A percentile compares a stretch with the other conserved stretches of the same genome.
Conservation (phyloP, 2,797 vertebrate genomes). For the Paedocypris micromegethes region DNA sequence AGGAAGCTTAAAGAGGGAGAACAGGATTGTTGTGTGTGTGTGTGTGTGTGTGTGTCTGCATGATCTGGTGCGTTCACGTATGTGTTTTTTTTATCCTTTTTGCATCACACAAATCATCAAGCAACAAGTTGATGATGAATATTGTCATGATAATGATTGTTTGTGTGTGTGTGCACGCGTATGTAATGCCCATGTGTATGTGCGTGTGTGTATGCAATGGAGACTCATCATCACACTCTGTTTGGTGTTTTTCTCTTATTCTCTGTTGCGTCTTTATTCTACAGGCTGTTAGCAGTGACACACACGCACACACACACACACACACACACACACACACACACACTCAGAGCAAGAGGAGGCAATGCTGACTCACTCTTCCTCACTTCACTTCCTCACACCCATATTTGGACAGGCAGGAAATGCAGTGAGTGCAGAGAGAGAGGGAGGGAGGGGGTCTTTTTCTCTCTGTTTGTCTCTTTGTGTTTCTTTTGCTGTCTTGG, state of each 20-base stretch:
- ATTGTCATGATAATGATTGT: not conserved
- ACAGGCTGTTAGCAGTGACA: not conserved
- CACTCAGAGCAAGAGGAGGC: slow-evolving; percentile 26
- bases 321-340: slow-evolving; percentile 1
- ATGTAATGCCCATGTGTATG: no score
- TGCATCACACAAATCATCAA: no score
- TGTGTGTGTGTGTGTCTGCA: not conserved
- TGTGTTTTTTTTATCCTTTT: no score
- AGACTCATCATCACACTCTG: not conserved
- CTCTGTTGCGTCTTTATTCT: slow-evolving; percentile 9
- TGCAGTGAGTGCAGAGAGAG: slow-evolving; percentile 24
- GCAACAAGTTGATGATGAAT: no score
- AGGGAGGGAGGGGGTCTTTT: not conserved
- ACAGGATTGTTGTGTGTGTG: not conserved
- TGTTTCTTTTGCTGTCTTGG: not conserved
- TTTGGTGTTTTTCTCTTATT: slow-evolving; percentile 7
- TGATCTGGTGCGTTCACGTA: no score
- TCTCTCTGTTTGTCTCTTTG: not conserved
- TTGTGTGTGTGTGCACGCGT: no score
- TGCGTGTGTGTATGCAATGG: no score
- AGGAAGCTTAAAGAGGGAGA: no score
- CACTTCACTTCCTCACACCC: slow-evolving; percentile 66
- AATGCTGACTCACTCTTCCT: slow-evolving; percentile 71
- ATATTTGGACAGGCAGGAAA: slow-evolving; percentile 73
- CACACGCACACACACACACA: slow-evolving; percentile 8